These are phyloP conservation scores for Vidua macroura DNA, from an alignment of 2,113 vertebrate species.

Conservation along the genomic window DNA sequence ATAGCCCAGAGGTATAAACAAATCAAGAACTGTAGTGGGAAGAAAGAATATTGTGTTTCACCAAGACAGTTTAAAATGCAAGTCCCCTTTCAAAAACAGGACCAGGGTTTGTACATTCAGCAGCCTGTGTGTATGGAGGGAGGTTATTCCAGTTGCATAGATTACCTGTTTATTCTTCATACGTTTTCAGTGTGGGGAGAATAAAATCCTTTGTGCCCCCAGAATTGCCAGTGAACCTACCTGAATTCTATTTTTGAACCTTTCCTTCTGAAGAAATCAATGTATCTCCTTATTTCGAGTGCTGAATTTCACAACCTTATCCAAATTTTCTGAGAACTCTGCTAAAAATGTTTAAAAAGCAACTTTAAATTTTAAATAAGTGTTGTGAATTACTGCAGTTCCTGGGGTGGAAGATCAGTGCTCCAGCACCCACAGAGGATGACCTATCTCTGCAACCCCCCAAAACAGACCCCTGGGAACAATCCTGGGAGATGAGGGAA, in stretches of 20 bases:
- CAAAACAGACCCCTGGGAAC: too few relatives aligned
- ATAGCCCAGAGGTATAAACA: background rate
- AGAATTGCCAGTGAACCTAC: background rate
- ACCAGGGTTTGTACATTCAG: background rate
- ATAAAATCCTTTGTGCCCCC: background rate
- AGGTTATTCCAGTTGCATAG: background rate
- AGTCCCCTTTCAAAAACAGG: background rate
- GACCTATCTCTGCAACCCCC: background rate
- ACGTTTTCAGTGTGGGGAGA: background rate
- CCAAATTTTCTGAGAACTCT: background rate
- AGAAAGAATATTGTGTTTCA: background rate
- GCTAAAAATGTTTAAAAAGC: background rate
- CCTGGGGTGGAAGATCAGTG: background rate
- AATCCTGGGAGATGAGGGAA: background rate
- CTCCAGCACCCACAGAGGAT: background rate
- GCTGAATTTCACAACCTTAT: background rate
- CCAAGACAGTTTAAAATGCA: background rate
- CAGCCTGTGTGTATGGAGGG: rapidly evolving
- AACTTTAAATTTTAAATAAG: background rate
- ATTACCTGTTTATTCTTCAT: background rate
- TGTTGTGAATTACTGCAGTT: background rate
- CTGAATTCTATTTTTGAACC: background rate
- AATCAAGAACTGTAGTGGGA: background rate
- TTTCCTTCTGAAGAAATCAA: background rate
- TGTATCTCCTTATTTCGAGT: background rate